Evolutionary conservation across 1,140 invertebrate species (phyloP).

Genomic region (Drosophila nikananu): DNA sequence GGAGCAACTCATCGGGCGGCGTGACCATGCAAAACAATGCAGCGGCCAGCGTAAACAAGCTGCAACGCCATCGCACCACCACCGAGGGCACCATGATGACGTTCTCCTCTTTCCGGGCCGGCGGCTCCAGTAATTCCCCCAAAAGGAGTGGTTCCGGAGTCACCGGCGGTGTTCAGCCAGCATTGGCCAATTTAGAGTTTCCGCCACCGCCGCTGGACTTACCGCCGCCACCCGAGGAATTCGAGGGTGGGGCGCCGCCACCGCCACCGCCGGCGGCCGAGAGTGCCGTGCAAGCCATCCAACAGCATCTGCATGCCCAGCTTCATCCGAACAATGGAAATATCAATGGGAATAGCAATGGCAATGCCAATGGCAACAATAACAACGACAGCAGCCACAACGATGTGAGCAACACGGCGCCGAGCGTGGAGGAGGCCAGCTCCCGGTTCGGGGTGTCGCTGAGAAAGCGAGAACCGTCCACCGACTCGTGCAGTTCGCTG

Average conservation of each 20-base stretch:
- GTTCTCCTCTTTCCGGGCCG: constrained; percentile 86
- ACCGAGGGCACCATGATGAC: constrained; percentile 85
- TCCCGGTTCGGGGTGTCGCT: constrained; percentile 90
- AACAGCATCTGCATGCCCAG: constrained; percentile 74
- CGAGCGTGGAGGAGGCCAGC: constrained; percentile 90
- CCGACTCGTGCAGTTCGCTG: constrained; percentile 87
- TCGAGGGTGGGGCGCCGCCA: constrained; percentile 83
- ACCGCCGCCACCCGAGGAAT: constrained; percentile 91
- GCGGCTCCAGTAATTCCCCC: constrained; percentile 86
- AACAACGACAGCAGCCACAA: constrained; percentile 84
- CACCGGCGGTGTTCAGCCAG: constrained; percentile 84
- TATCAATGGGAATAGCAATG: constrained; percentile 73
- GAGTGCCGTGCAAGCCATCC: constrained; percentile 69
- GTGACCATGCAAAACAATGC: constrained; percentile 88
- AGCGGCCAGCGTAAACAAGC: constrained; percentile 86
- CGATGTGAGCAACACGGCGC: constrained; percentile 88
- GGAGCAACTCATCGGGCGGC: constrained; percentile 93
- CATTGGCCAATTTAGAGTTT: constrained; percentile 92
- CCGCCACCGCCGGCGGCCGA: constrained; percentile 78
- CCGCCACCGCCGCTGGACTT: constrained; percentile 91
- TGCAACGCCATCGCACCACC: constrained; percentile 86
- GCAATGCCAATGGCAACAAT: constrained; percentile 79
- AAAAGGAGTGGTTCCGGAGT: constrained; percentile 85
- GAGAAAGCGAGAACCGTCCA: constrained; percentile 88
- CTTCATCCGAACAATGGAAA: constrained; percentile 82